Base-by-base conservation (phyloP, 1,140 invertebrate genomes). In the Chrysoperla carnea region DNA sequence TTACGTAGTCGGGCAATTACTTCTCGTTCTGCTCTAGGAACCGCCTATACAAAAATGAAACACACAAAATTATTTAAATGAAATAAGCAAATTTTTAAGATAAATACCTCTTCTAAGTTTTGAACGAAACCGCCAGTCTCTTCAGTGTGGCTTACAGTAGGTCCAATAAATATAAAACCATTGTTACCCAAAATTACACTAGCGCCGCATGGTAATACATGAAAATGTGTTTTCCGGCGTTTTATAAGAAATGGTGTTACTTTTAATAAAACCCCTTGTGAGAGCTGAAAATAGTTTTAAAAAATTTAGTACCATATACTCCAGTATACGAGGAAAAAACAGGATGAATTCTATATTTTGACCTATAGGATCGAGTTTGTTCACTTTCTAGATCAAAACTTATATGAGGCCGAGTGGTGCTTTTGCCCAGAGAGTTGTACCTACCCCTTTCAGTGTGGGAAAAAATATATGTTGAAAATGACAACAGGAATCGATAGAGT, bases 171-270 rank as follows among this genome's bases (percentile, higher is more conserved):
- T 41, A 99, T 81, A 50, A 82, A 95, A 1, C 96, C 95, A 63
- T 99, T 99, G 51, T 90, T 92, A 7, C 94, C 94, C 7, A 99
- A 71, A 43, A 99, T 95, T 7, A 99, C 65, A 48, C 80, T 87
- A 0, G 83, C 82, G 0, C 93, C 93, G 59, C 82, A 87, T 1
- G 84, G 77, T 29, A 99, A 66, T 61, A 86, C 86, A 55, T 97
- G 92, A 58, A 97, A 98, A 62, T 98, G 93, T 36, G 84, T 92
- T 62, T 99, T 99, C 39, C 88, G 76, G 15, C 91, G 69, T 59
- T 90, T 92, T 14, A 99, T 81, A 8, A 98, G 61, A n/a, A 84
- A 84, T 6, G 93, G 86, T 14, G 86, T 83, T 0, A 99, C 91
- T 66, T 87, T 85, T 1, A 99, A 63, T 46, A 99, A 66, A 14